Evolutionary conservation across 2,113 vertebrate genomes (phyloP), one percentile per base, ranked within the genome.

Genomic region (Nematolebias whitei): DNA sequence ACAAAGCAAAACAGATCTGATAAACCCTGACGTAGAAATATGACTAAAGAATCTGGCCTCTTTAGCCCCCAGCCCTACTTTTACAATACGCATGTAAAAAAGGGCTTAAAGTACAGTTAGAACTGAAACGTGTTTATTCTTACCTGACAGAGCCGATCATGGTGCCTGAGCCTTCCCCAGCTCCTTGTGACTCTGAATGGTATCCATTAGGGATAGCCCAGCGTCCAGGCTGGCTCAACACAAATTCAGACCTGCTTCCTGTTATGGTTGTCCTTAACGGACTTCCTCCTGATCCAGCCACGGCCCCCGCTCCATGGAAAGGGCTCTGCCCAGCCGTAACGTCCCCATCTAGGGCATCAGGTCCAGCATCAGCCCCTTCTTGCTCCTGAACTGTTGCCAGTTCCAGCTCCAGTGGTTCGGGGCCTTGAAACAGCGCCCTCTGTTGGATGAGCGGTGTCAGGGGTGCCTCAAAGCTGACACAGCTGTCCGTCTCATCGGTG

Each of bases 401-500:
- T 57, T 94, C 95, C 73, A 93, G 90, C 66, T 96, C 95, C 62
- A 92, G 55, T 1, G 93, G 92, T 83, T 98, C 96, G 0, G 96
- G 95, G 58, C 94, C 94, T 64, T 85, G 88, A 23, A 96, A 92
- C 53, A 95, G 93, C 26, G 92, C 93, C 90, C 97, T 93, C 87
- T 98, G 97, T 89, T 98, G 97, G 88, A 98, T 98, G 85, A 98
- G 93, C 0, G 96, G 96, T 0, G 97, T 99, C 71, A 99, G 94
- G 0, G 97, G 97, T 0, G 96, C 96, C 79, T 99, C 97, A 1
- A 98, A 97, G 69, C 97, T 98, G 76, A 98, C 94, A 2, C 97
- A 98, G 91, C 97, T 98, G 92, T 98, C 97, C 2, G 96, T 97
- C 92, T 98, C 97, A 0, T 98, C 97, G 0, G 96, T 98, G 69